Evolutionary conservation across 2,888 invertebrate genomes (phyloP).

Genomic region (Tetragonisca angustula): DNA sequence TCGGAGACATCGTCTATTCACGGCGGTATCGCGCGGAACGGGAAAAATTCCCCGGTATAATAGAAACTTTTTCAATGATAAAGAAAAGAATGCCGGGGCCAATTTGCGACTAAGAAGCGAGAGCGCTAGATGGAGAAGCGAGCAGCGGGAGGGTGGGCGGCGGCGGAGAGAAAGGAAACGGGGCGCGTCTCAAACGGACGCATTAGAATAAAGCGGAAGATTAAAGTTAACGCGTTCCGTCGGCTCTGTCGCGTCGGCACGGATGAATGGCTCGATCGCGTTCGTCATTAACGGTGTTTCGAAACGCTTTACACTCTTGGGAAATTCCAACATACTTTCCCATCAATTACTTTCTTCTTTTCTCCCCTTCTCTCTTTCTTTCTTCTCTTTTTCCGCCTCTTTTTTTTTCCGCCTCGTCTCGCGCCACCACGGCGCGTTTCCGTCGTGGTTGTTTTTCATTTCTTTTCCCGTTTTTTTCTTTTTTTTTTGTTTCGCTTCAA

Average conservation of each 20-base stretch:
- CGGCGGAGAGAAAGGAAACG: slow-evolving; percentile 13
- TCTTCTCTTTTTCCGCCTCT: not conserved
- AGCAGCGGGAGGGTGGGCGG: not conserved
- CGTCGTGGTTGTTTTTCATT: no score
- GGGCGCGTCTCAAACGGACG: slow-evolving; percentile 44
- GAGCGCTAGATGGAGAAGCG: not conserved
- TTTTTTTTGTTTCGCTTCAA: not conserved
- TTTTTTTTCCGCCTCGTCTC: not conserved
- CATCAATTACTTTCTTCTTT: not conserved
- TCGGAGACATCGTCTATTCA: slow-evolving; percentile 62
- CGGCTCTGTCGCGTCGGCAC: not conserved
- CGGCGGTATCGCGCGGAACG: slow-evolving; percentile 59
- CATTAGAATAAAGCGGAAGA: slow-evolving; percentile 52
- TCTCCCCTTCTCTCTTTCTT: not conserved
- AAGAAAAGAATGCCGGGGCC: slow-evolving; percentile 55
- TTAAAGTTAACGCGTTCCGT: slow-evolving; percentile 52
- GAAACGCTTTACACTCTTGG: not conserved
- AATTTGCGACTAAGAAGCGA: slow-evolving; percentile 55
- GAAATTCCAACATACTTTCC: not conserved
- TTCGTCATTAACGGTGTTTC: slow-evolving; percentile 12
- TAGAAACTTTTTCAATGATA: slow-evolving; percentile 60
- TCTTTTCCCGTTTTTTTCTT: not conserved
- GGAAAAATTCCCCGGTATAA: slow-evolving; percentile 56
- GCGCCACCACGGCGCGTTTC: not conserved
- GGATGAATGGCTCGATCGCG: slow-evolving; percentile 15